A percentile compares a stretch with the other conserved stretches of the same genome.
phyloP scores from a whole-genome alignment of 1,140 invertebrate species.

The Drosophila nasuta region DNA sequence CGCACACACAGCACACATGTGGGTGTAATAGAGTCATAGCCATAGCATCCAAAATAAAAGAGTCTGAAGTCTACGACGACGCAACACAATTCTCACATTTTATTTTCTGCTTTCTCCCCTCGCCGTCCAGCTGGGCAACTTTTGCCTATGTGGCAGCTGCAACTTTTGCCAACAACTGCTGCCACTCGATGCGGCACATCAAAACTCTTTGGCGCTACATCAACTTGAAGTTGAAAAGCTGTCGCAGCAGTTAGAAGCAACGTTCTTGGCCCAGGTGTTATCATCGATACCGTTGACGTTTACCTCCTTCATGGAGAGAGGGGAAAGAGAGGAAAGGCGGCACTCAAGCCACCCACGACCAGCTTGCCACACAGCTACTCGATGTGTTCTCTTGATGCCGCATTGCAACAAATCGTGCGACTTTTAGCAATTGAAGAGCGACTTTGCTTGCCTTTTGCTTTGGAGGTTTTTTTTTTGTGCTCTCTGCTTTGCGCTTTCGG shows the following conservation, averaged over 20 bases:
- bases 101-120: slow-evolving; percentile 1
- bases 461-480: slow-evolving; percentile 20
- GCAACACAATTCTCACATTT: slow-evolving; percentile 21
- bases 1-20: slow-evolving; percentile 3
- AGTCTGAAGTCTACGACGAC: slow-evolving; percentile 8
- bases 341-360: slow-evolving; percentile 41
- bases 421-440: slow-evolving; percentile 72
- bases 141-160: slow-evolving; percentile 42
- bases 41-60: background rate
- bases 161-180: slow-evolving; percentile 47
- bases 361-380: slow-evolving; percentile 29
- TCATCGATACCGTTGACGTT: slow-evolving; percentile 80
- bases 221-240: slow-evolving; percentile 72
- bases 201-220: slow-evolving; percentile 67
- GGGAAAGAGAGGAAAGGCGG: slow-evolving; percentile 36
- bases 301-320: slow-evolving; percentile 67
- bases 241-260: slow-evolving; percentile 61
- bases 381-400: slow-evolving; percentile 31
- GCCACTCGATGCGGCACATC: slow-evolving; percentile 76
- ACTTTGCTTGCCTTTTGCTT: slow-evolving; percentile 38
- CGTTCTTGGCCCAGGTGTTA: slow-evolving; percentile 67
- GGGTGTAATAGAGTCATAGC: slow-evolving; percentile 9
- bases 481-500: slow-evolving; percentile 30
- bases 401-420: slow-evolving; percentile 71
- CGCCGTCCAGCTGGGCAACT: slow-evolving; percentile 32